Base-by-base conservation (phyloP, 2,113 vertebrate genomes). In the Nesoenas mayeri region DNA sequence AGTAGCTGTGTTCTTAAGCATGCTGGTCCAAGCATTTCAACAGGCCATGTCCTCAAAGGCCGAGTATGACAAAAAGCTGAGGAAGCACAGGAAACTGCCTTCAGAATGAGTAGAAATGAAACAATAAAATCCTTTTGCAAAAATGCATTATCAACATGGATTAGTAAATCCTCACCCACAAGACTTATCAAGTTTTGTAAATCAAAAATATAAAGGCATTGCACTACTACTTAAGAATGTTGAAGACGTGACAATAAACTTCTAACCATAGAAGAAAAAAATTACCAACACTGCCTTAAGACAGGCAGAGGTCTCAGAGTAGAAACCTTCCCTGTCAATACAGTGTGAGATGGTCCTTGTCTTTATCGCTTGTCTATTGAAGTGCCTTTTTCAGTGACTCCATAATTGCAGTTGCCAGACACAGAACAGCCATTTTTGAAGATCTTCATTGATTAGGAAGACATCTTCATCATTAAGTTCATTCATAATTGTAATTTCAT, bases 121-220 rank as follows among this genome's bases (percentile, higher is more conserved):
- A 44, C 26, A 72, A 57, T 79, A 38, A 38, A 38, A 38, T 38
- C 44, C 2, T 72, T 62, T 19, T 54, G 6, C 18, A 64, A 60
- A 85, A 85, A 18, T 0, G 0, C 4, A 5, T 69, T 88, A 29
- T 5, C 34, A 54, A 58, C 8, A 21, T 2, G 6, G 9, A 71
- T 61, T 42, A 51, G 20, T 31, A 58, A 79, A 79, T 31, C 4
- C 10, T 75, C 19, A 80, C 6, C 29, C 12, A 11, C 22, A 47
- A 51, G 38, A 65, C 13, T 40, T 51, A 72, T 7, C 51, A 60
- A 47, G 60, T 47, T 79, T 54, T 82, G 21, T 66, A 66, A 79
- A 65, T 19, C 0, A 51, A 22, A 64, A 66, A 51, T 34, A 58
- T 36, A 22, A 2, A 65, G 4, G 11, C 16, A 36, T 12, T 72